Conservation (phyloP, 2,113 vertebrate genomes). For the Myotis yumanensis region DNA sequence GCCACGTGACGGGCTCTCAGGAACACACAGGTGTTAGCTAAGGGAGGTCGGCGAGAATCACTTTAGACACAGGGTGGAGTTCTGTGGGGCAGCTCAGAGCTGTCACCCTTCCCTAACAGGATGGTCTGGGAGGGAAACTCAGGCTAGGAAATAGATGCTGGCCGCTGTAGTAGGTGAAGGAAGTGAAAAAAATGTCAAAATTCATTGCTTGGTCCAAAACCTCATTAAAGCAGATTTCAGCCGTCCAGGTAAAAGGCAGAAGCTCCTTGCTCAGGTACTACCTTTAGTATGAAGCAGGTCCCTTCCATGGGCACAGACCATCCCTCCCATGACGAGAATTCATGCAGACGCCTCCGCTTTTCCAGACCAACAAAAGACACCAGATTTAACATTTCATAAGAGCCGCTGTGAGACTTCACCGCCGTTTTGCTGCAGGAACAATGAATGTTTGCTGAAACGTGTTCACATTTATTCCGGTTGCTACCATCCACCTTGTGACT, state of each 20-base stretch:
- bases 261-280: not conserved
- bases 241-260: not conserved
- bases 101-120: not conserved
- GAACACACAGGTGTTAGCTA: not conserved
- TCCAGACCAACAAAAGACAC: not conserved
- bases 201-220: not conserved
- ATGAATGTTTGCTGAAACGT: not conserved
- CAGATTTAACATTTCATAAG: not conserved
- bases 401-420: not conserved
- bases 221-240: not conserved
- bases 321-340: not conserved
- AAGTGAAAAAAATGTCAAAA: not conserved
- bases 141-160: not conserved
- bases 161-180: not conserved
- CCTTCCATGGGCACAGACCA: accelerated
- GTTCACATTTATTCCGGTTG: not conserved
- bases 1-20: not conserved
- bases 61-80: not conserved
- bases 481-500: not conserved
- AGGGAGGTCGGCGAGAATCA: not conserved
- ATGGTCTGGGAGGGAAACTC: too few relatives aligned
- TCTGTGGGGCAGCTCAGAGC: not conserved
- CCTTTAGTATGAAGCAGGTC: not conserved
- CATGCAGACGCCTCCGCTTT: not conserved
- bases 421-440: not conserved